Base-by-base conservation (phyloP, 2,113 vertebrate species). In the Lycocorax pyrrhopterus region DNA sequence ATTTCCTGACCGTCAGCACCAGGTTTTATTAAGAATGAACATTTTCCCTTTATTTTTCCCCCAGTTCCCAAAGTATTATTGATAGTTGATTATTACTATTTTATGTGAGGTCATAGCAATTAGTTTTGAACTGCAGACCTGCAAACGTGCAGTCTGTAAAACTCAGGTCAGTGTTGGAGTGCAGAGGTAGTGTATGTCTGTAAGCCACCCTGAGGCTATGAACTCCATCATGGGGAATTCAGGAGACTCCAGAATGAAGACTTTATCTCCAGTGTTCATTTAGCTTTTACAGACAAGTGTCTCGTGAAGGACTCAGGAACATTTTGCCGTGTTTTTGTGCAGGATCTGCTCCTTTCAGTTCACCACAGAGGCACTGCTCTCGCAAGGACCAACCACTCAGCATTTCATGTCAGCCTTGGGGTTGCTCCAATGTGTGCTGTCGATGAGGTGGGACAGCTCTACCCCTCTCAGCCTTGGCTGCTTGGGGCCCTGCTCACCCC, bases 1-100 rank as follows among this genome's bases (percentile, higher is more conserved):
- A 95, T 96, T 96, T 97, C 93, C 94, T 93, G 79, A 88, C 51
- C 9, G 1, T 87, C 87, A 80, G 85, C 82, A 84, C 35, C n/a
- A 72, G 15, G 33, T 93, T 87, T 94, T 93, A 83, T 87, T 47
- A 78, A 77, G 32, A 95, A 77, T 10, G 59, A 90, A 49, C 35
- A 46, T 78, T 83, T 83, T 74, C 22, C 32, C 32, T 78, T 89
- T 46, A 71, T 82, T 89, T 84, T 71, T 1, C 41, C 21, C 51
- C 20, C 35, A 74, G 4, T 80, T 89, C 53, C 82, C 27, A 7
- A 78, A 75, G 30, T 68, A 56, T 59, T 93, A 86, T 72, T 91
- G 90, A 86, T 86, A 71, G 64, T 17, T 93, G 79, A 88, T 89
- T 90, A 91, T 81, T 86, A 55, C 60, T 68, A 13, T 84, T 95